Evolutionary conservation across 2,888 invertebrate species (phyloP).

Genomic region (Microctonus hyperodae): DNA sequence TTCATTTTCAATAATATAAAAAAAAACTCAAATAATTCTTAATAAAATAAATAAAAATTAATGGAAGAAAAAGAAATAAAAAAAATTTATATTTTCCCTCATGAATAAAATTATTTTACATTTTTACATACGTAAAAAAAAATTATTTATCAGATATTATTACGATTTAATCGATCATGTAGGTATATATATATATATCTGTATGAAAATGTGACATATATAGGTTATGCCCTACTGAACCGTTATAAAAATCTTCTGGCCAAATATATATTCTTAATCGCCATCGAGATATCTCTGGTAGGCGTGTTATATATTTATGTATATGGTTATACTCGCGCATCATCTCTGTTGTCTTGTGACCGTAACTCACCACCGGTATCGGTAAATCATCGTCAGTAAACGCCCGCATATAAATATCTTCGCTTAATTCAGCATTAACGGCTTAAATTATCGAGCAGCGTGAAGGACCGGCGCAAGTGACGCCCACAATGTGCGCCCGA

Average conservation of each 20-base stretch:
- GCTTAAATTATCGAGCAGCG: constrained; percentile 51
- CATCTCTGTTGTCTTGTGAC: constrained; percentile 23
- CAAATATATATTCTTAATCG: constrained; percentile 22
- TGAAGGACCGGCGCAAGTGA: constrained; percentile 37
- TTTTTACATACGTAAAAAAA: no score
- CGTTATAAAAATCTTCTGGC: constrained; percentile 15
- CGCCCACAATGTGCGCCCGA: constrained; percentile 31
- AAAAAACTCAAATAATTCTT: neutral
- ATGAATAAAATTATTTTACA: no score
- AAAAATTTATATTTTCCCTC: no score
- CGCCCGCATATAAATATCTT: constrained; percentile 48
- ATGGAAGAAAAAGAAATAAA: neutral
- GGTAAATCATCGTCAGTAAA: constrained; percentile 45
- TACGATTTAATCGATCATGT: constrained; percentile 4
- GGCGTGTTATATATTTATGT: constrained; percentile 14
- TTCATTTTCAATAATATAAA: neutral
- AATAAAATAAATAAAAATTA: neutral
- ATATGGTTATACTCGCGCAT: constrained; percentile 22
- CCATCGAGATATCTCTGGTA: constrained; percentile 14
- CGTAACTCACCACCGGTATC: constrained; percentile 32
- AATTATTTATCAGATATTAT: neutral
- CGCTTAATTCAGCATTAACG: constrained; percentile 58
- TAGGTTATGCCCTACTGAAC: constrained; percentile 16
- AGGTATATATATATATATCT: neutral
- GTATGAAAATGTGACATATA: no score